Percentiles rank a stretch among this genome's conserved stretches.
Evolutionary conservation across 2,888 invertebrate species (phyloP).

Genomic region (Drosophila barbarae): DNA sequence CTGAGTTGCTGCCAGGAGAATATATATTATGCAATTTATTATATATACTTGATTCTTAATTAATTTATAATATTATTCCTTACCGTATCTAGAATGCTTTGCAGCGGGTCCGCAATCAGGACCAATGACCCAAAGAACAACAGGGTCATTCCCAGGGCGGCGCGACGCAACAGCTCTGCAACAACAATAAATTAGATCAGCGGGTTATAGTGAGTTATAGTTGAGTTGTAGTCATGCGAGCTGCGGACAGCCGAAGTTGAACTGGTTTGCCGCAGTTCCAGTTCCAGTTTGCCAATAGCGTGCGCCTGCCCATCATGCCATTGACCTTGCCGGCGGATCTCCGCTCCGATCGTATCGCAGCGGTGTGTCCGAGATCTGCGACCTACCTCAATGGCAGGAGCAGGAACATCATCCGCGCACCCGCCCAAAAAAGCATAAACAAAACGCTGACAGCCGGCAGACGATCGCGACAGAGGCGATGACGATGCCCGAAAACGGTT

Average conservation of each 20-base stretch:
- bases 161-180: slow-evolving; percentile 74
- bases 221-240: slow-evolving; percentile 47
- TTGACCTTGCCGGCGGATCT: slow-evolving; percentile 51
- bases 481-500: slow-evolving; percentile 33
- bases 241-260: slow-evolving; percentile 59
- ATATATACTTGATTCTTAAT: background rate
- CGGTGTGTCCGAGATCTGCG: slow-evolving; percentile 55
- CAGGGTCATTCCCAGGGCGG: slow-evolving; percentile 72
- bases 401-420: slow-evolving; percentile 43
- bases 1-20: slow-evolving; percentile 68
- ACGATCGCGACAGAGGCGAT: slow-evolving; percentile 19
- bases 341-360: slow-evolving; percentile 11
- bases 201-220: slow-evolving; percentile 39
- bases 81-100: slow-evolving; percentile 75
- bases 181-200: slow-evolving; percentile 55
- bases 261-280: slow-evolving; percentile 59
- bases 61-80: background rate
- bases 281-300: slow-evolving; percentile 58
- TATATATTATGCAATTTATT: background rate
- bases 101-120: slow-evolving; percentile 71
- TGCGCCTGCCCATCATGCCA: slow-evolving; percentile 50
- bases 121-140: slow-evolving; percentile 71
- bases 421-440: slow-evolving; percentile 31
- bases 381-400: slow-evolving; percentile 72
- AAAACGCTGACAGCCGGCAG: slow-evolving; percentile 18